Evolutionary conservation across 2,797 vertebrate genomes (phyloP), one percentile per base, ranked within the genome.

Genomic region (Nothura maculosa): DNA sequence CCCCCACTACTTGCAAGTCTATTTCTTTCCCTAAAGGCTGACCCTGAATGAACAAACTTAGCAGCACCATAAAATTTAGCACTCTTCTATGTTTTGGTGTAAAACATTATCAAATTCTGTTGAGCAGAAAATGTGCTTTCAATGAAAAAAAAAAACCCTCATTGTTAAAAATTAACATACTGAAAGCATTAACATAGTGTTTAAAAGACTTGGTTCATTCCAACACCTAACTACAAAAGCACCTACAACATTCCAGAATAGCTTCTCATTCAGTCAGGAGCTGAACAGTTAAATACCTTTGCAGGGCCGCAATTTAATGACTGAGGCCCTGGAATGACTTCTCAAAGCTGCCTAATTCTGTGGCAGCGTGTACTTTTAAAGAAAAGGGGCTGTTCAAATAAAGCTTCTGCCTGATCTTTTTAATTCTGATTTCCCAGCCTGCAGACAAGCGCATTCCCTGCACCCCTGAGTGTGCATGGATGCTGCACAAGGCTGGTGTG

Each of bases 111-210:
- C 62, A 75, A 81, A 72, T 78, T 87, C 68, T 40, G 45, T 30
- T 81, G 34, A 38, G 47, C 24, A 87, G 58, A 84, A 93, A 93
- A 89, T 8, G 7, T 45, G n/a, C 30, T 92, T 81, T 89, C 73
- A 4, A 0, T 27, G 12, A 94, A 87, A 85, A 93, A 94, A 94
- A 85, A 11, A 50, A 25, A 12, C 24, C 7, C 12, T 72, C 73
- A 70, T 74, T 52, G 38, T 93, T 95, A 92, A 94, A 94, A 91
- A 92, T 89, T 96, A 95, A 87, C 67, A 30, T 52, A 63, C 55
- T 61, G 47, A 90, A 94, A 76, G 74, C 74, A 90, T 92, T 91
- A 88, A 40, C 63, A 79, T 9, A 22, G 47, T n/a, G n/a, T 86
- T 92, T 92, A 70, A 85, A 92, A 92, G 74, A 76, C 89, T 52